Percentiles rank a stretch among this genome's conserved stretches.
Conservation (phyloP, 2,888 invertebrate genomes). For the Furcula furcula region DNA sequence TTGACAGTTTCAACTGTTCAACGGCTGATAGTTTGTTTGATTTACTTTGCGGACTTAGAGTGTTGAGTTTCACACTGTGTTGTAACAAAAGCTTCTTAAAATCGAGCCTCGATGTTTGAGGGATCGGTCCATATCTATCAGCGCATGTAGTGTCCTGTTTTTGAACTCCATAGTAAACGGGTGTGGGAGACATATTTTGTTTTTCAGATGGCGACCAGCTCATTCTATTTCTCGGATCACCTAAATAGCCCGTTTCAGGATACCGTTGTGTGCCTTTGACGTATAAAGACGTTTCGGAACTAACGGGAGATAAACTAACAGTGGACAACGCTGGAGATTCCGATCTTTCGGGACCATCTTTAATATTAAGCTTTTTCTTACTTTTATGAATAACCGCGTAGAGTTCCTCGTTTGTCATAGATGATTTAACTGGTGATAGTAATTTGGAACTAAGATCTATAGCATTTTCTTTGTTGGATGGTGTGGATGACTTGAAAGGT, state of each 20-base stretch:
- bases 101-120: conserved; percentile 90
- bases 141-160: conserved; percentile 79
- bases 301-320: conserved; percentile 75
- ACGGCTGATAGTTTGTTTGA: conserved; percentile 87
- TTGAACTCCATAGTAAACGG: conserved; percentile 43
- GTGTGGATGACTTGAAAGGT: conserved; percentile 86
- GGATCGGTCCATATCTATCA: conserved; percentile 83
- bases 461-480: conserved; percentile 78
- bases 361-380: conserved; percentile 87
- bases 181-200: conserved; percentile 48
- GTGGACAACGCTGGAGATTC: conserved; percentile 72
- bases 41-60: conserved; percentile 78
- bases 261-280: conserved; percentile 68
- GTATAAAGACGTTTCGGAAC: conserved; percentile 71
- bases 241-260: conserved; percentile 84
- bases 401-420: conserved; percentile 89
- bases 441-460: conserved; percentile 75
- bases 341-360: conserved; percentile 73
- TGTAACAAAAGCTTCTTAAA: conserved; percentile 91
- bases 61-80: conserved; percentile 85
- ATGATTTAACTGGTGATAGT: conserved; percentile 85
- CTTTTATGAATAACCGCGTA: conserved; percentile 90
- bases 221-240: conserved; percentile 79
- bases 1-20: conserved; percentile 87
- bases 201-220: conserved; percentile 84